phyloP scores from a whole-genome alignment of 2,113 vertebrate species.

The Plecturocebus donacophilus region DNA sequence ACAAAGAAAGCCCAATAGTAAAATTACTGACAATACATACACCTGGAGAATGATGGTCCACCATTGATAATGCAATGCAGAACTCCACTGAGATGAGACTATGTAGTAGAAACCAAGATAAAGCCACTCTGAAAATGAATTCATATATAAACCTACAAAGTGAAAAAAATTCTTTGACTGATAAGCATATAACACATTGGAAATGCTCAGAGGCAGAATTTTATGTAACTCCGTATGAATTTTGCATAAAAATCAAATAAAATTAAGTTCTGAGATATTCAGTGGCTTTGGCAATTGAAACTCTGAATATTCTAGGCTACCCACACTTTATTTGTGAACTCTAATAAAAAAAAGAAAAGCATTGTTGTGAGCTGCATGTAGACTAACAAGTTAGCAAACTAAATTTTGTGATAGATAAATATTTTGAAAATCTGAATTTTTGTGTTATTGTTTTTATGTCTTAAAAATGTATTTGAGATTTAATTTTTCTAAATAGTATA shows the following conservation, averaged over 20 bases:
- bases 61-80: not conserved
- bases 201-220: not conserved
- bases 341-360: accelerated
- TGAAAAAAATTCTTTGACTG: not conserved
- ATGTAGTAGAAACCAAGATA: not conserved
- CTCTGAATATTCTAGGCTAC: not conserved
- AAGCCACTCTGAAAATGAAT: not conserved
- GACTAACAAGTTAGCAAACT: not conserved
- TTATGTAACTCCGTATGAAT: not conserved
- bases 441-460: not conserved
- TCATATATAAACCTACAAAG: not conserved
- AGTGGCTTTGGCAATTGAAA: not conserved
- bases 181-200: not conserved
- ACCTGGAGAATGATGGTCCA: not conserved
- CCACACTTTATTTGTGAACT: not conserved
- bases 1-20: not conserved
- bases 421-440: not conserved
- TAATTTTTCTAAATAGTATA: not conserved
- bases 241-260: not conserved
- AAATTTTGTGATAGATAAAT: not conserved
- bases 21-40: not conserved
- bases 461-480: not conserved
- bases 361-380: no score
- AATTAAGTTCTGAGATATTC: not conserved
- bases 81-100: not conserved